Conservation (phyloP, 92 coral and sea anemone species). For the Bergia sp. region DNA sequence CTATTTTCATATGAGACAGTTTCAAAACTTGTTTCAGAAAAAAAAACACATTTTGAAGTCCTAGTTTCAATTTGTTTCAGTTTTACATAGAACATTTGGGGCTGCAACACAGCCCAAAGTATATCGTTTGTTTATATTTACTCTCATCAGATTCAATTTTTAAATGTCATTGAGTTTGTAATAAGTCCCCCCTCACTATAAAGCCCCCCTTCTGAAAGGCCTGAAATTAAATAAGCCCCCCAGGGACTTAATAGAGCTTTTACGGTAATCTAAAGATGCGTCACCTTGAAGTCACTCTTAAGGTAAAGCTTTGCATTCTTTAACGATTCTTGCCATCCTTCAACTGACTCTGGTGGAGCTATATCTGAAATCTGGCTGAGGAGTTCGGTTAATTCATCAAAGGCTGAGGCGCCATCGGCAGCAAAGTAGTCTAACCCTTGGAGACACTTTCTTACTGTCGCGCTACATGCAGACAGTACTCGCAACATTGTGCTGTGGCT, state of each 20-base stretch:
- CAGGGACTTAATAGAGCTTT: background rate
- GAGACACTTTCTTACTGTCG: constrained; percentile 54
- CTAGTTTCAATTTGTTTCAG: no score
- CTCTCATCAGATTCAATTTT: no score
- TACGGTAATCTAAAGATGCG: background rate
- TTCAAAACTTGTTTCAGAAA: no score
- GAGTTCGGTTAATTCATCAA: constrained; percentile 45
- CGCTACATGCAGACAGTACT: constrained; percentile 47
- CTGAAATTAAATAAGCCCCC: background rate
- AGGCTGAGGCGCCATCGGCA: constrained; percentile 56
- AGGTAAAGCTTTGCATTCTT: constrained; percentile 49
- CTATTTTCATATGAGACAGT: no score
- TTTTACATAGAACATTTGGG: no score
- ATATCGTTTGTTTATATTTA: no score
- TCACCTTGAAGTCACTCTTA: constrained; percentile 46
- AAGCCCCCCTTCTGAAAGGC: no score
- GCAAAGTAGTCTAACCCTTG: constrained; percentile 61
- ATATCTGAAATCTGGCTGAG: constrained; percentile 32
- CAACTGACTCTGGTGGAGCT: background rate
- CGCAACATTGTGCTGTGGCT: constrained; percentile 46
- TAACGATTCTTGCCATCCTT: constrained; percentile 15
- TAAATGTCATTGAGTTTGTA: no score
- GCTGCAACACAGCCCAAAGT: no score
- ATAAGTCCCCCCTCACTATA: no score
- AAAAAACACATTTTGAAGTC: no score